Percentiles rank a stretch among this genome's conserved stretches.
These are phyloP conservation scores for Paralinhomoeus sp. DNA, from an alignment of 2,888 invertebrate species.

Conservation along the genomic window DNA sequence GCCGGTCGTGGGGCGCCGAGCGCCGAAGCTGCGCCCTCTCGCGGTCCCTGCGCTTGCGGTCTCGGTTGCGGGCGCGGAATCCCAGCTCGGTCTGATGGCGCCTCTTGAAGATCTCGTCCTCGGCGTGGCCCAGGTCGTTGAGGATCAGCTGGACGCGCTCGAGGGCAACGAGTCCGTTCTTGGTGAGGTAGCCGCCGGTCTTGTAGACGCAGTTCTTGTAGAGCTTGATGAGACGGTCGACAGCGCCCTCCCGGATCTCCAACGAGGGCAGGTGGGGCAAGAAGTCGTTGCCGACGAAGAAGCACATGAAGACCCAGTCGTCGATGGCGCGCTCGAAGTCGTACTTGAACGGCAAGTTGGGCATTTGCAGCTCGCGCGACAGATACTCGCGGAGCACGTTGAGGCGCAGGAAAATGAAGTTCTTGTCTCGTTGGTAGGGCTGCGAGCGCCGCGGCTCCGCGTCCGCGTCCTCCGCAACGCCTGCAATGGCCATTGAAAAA, in stretches of 20 bases:
- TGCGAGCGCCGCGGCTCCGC: too few species aligned
- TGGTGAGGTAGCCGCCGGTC: conserved; percentile 73
- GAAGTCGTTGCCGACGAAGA: conserved; percentile 86
- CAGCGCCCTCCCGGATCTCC: conserved; percentile 64
- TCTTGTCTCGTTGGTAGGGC: conserved; percentile 12
- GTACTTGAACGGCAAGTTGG: conserved; percentile 69
- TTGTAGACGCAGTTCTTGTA: conserved; percentile 83
- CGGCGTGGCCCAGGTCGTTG: conserved; percentile 66
- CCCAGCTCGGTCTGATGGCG: conserved; percentile 43
- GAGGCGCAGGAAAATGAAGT: conserved; percentile 46
- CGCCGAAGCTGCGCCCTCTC: too few species aligned
- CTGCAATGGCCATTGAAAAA: too few species aligned
- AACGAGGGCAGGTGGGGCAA: conserved; percentile 87
- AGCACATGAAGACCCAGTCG: conserved; percentile 94
- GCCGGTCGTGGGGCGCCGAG: conserved; percentile 28
- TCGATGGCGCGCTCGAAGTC: conserved; percentile 83
- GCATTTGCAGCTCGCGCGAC: conserved; percentile 64
- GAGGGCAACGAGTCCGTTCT: conserved; percentile 75
- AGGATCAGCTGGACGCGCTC: conserved; percentile 81
- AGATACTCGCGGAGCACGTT: conserved; percentile 78
- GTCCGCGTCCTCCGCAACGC: too few species aligned
- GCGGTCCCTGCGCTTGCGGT: conserved; percentile 28
- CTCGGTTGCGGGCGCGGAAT: conserved; percentile 37
- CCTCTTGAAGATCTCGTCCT: conserved; percentile 87
- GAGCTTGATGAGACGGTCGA: conserved; percentile 67